Percentiles rank a stretch among this genome's conserved stretches.
Evolutionary conservation across 2,113 vertebrate genomes (phyloP).

Genomic region (Madoqua kirkii): DNA sequence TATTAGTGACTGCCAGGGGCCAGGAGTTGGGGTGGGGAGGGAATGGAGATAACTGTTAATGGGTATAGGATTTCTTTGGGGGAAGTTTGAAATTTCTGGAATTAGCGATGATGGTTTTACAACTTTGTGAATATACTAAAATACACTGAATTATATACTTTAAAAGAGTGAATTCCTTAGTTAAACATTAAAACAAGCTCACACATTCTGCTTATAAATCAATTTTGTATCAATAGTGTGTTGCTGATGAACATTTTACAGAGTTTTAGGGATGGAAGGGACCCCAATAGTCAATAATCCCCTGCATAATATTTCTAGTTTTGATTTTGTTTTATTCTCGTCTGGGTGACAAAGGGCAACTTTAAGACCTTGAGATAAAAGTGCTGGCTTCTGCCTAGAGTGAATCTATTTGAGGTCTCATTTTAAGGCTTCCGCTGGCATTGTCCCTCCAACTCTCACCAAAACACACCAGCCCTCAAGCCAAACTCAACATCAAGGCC

Average conservation of each 20-base stretch:
- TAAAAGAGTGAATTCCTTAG: background rate
- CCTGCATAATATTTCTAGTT: background rate
- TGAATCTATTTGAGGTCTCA: background rate
- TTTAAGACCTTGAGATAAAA: background rate
- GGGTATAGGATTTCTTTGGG: background rate
- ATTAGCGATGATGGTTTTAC: background rate
- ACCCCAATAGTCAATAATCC: background rate
- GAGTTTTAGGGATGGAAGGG: background rate
- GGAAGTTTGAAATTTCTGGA: background rate
- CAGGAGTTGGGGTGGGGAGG: fast-evolving
- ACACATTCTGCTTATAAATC: background rate
- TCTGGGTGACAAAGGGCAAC: background rate
- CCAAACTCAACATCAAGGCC: background rate
- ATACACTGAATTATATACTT: background rate
- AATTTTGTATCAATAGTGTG: background rate
- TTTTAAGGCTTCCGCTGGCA: background rate
- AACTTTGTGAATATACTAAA: background rate
- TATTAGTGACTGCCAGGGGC: background rate
- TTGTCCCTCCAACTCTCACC: background rate
- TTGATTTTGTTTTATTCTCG: slow-evolving; percentile 19
- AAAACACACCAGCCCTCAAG: background rate
- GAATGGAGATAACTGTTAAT: background rate
- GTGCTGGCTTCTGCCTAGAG: background rate
- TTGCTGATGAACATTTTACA: background rate
- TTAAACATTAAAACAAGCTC: slow-evolving; percentile 1